phyloP scores from a whole-genome alignment of 2,797 vertebrate genomes.

The Tragopan temminckii region DNA sequence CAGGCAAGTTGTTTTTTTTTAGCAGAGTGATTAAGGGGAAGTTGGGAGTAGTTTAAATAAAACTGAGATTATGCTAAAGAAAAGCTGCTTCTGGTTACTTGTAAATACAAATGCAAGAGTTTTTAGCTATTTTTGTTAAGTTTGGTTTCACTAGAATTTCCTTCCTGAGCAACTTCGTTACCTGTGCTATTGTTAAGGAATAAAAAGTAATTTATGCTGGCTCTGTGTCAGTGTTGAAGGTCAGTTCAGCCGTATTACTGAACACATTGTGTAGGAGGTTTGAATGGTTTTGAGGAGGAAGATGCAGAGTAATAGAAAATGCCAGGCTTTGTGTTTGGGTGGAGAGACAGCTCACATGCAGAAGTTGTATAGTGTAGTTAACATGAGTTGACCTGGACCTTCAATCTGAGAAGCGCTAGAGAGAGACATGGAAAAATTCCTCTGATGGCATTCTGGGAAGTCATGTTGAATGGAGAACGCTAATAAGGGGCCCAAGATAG shows the following conservation, averaged over 20 bases:
- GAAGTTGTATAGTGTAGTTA: neutral
- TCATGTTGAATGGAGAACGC: too few relatives aligned
- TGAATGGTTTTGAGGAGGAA: neutral
- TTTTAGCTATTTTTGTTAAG: neutral
- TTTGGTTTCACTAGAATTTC: neutral
- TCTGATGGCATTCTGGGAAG: neutral
- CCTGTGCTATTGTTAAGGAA: neutral
- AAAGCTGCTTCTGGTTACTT: neutral
- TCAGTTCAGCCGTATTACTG: neutral
- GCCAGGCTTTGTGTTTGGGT: neutral
- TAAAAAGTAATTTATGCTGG: neutral
- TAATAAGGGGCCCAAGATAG: too few relatives aligned
- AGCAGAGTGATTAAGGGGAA: neutral
- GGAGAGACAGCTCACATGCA: neutral
- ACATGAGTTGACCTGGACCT: neutral
- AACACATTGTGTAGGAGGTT: neutral
- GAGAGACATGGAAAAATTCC: too few relatives aligned
- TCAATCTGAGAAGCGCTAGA: neutral
- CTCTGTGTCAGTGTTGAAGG: neutral
- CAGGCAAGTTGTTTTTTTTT: slow-evolving; percentile 82
- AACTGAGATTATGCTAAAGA: neutral
- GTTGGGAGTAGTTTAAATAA: neutral
- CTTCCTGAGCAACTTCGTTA: neutral
- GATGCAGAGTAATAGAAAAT: neutral
- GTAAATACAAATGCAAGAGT: neutral